These are phyloP conservation scores for Xylocampa areola DNA, from an alignment of 2,888 invertebrate genomes.

Conservation along the genomic window DNA sequence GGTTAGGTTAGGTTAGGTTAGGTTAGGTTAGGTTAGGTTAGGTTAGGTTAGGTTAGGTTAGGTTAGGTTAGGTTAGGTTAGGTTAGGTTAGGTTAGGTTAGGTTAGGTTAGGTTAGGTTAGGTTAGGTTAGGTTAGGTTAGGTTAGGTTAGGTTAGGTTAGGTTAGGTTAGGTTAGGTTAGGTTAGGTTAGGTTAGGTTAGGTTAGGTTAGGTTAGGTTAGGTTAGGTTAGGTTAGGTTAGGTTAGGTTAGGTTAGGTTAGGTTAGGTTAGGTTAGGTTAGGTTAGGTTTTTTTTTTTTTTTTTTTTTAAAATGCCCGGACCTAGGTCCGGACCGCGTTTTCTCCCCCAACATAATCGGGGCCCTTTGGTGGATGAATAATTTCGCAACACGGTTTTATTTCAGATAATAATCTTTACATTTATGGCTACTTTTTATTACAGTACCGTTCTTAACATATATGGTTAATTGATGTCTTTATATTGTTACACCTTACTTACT, in stretches of 20 bases:
- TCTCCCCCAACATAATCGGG: too few relatives aligned
- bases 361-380: too few relatives aligned
- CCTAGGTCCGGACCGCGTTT: too few relatives aligned
- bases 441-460: too few relatives aligned
- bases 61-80: conserved; percentile 36
- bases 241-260: conserved; percentile 46
- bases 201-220: conserved; percentile 53
- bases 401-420: too few relatives aligned
- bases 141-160: conserved; percentile 49
- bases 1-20: too few relatives aligned
- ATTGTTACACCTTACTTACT: neutral
- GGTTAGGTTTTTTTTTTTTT: too few relatives aligned
- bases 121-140: conserved; percentile 42
- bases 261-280: conserved; percentile 41
- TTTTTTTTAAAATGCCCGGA: too few relatives aligned
- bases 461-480: too few relatives aligned
- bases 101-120: conserved; percentile 36
- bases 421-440: too few relatives aligned
- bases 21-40: too few relatives aligned
- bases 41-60: conserved; percentile 44
- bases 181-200: conserved; percentile 48
- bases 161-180: conserved; percentile 42
- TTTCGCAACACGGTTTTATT: too few relatives aligned
- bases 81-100: conserved; percentile 33
- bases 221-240: conserved; percentile 46